Evolutionary conservation across 2,797 vertebrate genomes (phyloP).

Genomic region (Poecilia gillii): DNA sequence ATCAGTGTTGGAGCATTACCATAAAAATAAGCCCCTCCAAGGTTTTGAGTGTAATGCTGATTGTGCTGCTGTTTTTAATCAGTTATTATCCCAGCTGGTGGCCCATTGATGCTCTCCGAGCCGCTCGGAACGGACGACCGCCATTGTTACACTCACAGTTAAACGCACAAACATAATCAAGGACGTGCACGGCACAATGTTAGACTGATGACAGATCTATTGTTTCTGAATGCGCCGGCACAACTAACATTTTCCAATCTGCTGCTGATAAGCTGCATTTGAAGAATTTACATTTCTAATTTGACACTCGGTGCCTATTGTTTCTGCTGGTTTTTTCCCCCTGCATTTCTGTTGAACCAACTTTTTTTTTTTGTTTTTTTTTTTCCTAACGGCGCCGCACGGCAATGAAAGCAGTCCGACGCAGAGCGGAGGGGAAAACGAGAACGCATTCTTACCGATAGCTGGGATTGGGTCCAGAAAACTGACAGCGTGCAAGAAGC

Average conservation of each 20-base stretch:
- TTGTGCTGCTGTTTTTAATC: conserved; percentile 48
- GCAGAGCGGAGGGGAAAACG: background rate
- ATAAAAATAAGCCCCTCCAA: conserved; percentile 45
- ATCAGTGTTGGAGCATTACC: conserved; percentile 45
- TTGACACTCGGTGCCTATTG: background rate
- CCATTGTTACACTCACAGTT: conserved; percentile 35
- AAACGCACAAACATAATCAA: conserved; percentile 46
- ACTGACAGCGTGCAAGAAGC: conserved; percentile 1
- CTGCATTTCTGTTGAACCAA: background rate
- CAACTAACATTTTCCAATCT: background rate
- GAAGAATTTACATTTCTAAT: conserved; percentile 7
- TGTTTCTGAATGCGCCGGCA: conserved; percentile 2
- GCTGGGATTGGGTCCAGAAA: conserved; percentile 19
- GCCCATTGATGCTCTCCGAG: conserved; percentile 63
- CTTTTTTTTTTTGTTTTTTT: background rate
- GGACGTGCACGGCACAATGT: conserved; percentile 7
- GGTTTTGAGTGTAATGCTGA: conserved; percentile 46
- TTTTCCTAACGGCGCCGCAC: background rate
- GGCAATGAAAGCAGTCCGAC: background rate
- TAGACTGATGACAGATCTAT: conserved; percentile 19
- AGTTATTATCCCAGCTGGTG: conserved; percentile 66
- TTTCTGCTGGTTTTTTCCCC: background rate
- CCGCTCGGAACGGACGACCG: conserved; percentile 33
- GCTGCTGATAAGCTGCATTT: background rate
- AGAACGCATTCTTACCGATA: conserved; percentile 12